These are phyloP conservation scores for Tringa solitaria DNA, from an alignment of 2,113 vertebrate species.

Conservation along the genomic window DNA sequence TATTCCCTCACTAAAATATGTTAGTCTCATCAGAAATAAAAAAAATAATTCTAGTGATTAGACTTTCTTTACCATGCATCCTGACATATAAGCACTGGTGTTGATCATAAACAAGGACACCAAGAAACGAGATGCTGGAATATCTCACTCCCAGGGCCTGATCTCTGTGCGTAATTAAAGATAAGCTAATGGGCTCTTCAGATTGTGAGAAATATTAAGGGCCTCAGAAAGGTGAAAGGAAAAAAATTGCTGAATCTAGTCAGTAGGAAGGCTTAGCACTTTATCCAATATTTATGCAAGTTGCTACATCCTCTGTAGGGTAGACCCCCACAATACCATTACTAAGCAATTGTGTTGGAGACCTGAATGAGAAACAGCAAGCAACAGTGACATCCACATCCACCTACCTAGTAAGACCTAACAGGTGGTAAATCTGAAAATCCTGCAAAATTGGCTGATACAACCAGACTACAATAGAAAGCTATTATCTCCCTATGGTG, in stretches of 20 bases:
- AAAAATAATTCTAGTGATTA: neutral
- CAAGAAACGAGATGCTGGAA: neutral
- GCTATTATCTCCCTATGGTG: neutral
- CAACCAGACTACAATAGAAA: neutral
- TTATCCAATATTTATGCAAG: neutral
- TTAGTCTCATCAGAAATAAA: neutral
- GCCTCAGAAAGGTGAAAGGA: neutral
- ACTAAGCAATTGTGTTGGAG: neutral
- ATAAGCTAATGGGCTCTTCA: rapidly evolving
- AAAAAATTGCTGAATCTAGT: neutral
- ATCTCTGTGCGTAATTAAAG: neutral
- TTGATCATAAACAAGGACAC: neutral
- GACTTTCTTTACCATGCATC: neutral
- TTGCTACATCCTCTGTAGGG: neutral
- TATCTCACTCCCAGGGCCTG: neutral
- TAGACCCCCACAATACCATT: neutral
- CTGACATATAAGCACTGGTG: neutral
- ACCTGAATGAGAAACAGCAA: neutral
- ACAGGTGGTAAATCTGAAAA: neutral
- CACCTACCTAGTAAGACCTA: neutral
- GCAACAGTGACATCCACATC: neutral
- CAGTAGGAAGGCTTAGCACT: neutral
- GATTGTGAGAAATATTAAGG: neutral
- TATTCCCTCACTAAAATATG: neutral
- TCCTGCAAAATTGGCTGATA: neutral